Evolutionary conservation across 1,140 invertebrate genomes (phyloP).

Genomic region (Drosophila kohkoa): DNA sequence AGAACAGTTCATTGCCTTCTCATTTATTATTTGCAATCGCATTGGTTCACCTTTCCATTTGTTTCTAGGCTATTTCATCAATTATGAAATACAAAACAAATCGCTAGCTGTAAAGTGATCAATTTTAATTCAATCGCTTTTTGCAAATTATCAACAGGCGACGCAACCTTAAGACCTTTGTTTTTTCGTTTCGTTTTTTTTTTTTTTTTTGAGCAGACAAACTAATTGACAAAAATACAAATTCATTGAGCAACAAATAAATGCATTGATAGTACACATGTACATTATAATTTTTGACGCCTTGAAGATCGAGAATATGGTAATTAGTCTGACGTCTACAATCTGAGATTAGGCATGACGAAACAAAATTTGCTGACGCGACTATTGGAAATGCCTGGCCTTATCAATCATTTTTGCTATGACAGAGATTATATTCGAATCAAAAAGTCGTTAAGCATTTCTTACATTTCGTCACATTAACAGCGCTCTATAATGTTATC

Average conservation of each 20-base stretch:
- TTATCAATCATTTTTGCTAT: neutral
- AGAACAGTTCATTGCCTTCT: slow-evolving; percentile 6
- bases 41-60: slow-evolving; percentile 15
- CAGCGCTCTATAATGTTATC: neutral
- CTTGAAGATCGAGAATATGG: slow-evolving; percentile 21
- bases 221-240: slow-evolving; percentile 17
- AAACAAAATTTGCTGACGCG: neutral
- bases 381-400: neutral
- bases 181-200: neutral
- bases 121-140: slow-evolving; percentile 17
- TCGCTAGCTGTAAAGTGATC: neutral
- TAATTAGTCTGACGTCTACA: neutral
- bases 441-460: neutral
- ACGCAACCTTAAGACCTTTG: slow-evolving; percentile 5
- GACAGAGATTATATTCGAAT: neutral
- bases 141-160: slow-evolving; percentile 20
- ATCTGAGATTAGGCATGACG: neutral
- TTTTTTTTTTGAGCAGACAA: slow-evolving; percentile 1
- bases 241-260: neutral
- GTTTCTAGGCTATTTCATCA: slow-evolving; percentile 12
- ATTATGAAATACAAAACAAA: slow-evolving; percentile 21
- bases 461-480: neutral
- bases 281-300: slow-evolving; percentile 25
- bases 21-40: neutral
- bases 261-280: slow-evolving; percentile 20